Percentiles rank a stretch among this genome's conserved stretches.
Evolutionary conservation across 2,888 invertebrate genomes (phyloP).

Genomic region (Papilio demoleus): DNA sequence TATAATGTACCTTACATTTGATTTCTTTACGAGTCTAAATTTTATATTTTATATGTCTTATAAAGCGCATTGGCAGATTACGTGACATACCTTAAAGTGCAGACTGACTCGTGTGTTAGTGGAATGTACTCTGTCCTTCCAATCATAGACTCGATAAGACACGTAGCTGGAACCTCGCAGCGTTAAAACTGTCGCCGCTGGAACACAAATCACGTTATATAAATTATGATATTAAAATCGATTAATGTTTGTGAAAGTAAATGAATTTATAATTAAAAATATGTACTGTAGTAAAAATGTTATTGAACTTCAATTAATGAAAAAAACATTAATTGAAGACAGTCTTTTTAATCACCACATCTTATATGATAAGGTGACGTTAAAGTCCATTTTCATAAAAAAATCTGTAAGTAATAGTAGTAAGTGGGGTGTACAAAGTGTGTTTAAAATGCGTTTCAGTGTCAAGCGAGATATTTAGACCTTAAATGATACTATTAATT

Average conservation of each 20-base stretch:
- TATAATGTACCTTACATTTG: too few relatives aligned
- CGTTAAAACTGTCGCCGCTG: conserved; percentile 94
- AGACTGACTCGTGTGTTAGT: conserved; percentile 93
- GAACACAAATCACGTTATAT: conserved; percentile 46
- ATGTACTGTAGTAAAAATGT: not conserved
- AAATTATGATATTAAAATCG: conserved; percentile 35
- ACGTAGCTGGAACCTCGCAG: conserved; percentile 96
- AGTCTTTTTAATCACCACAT: too few relatives aligned
- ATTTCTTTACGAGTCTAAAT: too few relatives aligned
- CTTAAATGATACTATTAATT: not conserved
- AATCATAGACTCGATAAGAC: conserved; percentile 95
- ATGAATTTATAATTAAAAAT: conserved; percentile 27
- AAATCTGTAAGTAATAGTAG: too few relatives aligned
- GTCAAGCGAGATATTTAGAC: not conserved
- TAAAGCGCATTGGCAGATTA: conserved; percentile 7
- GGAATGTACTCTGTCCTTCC: conserved; percentile 95
- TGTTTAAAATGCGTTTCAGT: too few relatives aligned
- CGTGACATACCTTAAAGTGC: conserved; percentile 88
- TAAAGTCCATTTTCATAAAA: too few relatives aligned
- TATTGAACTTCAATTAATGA: too few relatives aligned
- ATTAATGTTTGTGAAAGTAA: conserved; percentile 44
- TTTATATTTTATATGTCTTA: too few relatives aligned
- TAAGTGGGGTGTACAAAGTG: too few relatives aligned
- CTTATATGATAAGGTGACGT: too few relatives aligned
- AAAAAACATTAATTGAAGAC: too few relatives aligned